A percentile compares a stretch with the other conserved stretches of the same genome.
phyloP scores from a whole-genome alignment of 2,888 invertebrate species.

The Hanleya hanleyi region DNA sequence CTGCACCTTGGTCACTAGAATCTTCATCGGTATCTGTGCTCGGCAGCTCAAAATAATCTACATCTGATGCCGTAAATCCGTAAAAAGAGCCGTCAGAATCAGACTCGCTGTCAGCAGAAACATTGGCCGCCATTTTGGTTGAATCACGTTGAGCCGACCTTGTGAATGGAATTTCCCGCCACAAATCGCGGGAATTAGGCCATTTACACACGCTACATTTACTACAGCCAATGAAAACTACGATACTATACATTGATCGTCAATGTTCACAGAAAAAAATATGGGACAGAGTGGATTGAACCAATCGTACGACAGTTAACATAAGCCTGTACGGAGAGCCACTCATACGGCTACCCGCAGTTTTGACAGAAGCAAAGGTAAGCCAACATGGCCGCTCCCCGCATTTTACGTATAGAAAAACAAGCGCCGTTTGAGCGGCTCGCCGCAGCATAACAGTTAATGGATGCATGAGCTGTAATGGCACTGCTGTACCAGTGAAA shows the following conservation, averaged over 20 bases:
- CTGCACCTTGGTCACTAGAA: neutral
- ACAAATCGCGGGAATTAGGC: neutral
- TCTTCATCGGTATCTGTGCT: neutral
- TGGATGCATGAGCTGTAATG: too few species aligned
- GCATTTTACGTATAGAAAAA: neutral
- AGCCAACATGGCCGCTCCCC: neutral
- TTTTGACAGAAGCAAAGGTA: neutral
- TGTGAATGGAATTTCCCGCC: too few species aligned
- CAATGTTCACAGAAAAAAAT: too few species aligned
- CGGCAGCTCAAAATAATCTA: neutral
- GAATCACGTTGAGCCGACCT: too few species aligned
- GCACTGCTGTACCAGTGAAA: too few species aligned
- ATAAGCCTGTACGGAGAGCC: neutral
- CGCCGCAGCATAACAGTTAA: constrained; percentile 1
- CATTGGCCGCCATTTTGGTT: neutral
- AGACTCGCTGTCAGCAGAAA: neutral
- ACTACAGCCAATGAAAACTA: too few species aligned
- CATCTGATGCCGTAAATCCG: neutral
- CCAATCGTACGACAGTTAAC: neutral
- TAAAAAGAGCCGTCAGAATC: neutral
- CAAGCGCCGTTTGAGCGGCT: too few species aligned
- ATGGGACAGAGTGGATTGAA: too few species aligned
- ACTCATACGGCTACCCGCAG: neutral
- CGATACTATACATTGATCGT: too few species aligned
- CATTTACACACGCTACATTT: too few species aligned